phyloP scores from a whole-genome alignment of 2,113 vertebrate species.

The Athene noctua region DNA sequence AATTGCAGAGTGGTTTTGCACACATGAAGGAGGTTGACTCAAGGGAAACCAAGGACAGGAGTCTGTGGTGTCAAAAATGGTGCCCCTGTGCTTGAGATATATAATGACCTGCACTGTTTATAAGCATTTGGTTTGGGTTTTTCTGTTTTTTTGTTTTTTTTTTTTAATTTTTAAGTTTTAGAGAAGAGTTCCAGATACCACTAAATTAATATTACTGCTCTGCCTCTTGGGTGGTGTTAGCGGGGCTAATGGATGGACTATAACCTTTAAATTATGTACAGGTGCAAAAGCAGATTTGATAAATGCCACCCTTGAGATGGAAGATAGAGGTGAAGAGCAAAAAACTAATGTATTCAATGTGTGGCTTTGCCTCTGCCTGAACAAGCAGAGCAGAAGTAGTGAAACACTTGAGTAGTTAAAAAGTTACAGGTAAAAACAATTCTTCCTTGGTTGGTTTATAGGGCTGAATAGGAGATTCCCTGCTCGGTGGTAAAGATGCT shows the following conservation, averaged over 20 bases:
- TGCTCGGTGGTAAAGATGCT: neutral
- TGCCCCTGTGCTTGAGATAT: rapidly evolving
- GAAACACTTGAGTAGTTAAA: neutral
- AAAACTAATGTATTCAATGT: neutral
- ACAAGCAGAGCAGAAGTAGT: neutral
- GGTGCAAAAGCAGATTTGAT: neutral
- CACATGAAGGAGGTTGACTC: neutral
- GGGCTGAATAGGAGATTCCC: neutral
- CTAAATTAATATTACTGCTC: neutral
- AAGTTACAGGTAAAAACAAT: neutral
- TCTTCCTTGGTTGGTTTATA: neutral
- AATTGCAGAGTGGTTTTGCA: neutral
- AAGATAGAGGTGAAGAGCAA: neutral
- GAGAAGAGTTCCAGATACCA: neutral
- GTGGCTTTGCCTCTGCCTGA: neutral
- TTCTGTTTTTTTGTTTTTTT: neutral
- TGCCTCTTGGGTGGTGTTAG: neutral
- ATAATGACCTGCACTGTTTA: neutral
- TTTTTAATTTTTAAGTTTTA: neutral
- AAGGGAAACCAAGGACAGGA: neutral
- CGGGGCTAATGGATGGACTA: neutral
- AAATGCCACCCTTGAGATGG: neutral
- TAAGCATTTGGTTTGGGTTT: too few relatives aligned
- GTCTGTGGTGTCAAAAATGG: neutral
- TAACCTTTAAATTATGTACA: constrained; percentile 26